Evolutionary conservation across 1,140 invertebrate genomes (phyloP), one percentile per base, ranked within the genome.

Genomic region (Drosophila tropicalis): DNA sequence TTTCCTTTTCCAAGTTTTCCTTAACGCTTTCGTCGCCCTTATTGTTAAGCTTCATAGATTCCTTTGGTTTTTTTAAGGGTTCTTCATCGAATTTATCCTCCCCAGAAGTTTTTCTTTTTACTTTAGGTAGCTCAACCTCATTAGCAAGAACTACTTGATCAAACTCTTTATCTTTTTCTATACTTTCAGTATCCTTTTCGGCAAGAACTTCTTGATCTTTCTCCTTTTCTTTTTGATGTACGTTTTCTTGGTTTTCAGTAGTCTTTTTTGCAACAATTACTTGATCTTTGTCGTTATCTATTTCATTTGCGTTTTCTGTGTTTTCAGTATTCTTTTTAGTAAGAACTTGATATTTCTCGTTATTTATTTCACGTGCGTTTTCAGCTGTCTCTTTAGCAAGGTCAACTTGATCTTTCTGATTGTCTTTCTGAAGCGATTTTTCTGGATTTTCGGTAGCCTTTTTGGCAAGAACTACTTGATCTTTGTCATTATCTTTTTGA

Each of bases 31-130:
- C 3, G 15, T 29, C 5, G 6, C 13, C 13, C 2, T n/a, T 6
- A 9, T 34, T 68, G 3, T 55, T 22, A 12, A 10, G 25, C 4
- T 32, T 54, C 12, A 44, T 12, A n/a, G 19, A 1, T 5, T 6
- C 9, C 54, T 4, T 58, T 1, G 10, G 22, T 19, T 15, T 36
- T 15, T 15, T 51, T 1, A n/a, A 0, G 17, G 44, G 44, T 10
- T 15, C 3, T 51, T 12, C 17, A 51, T 4, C 44, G 17, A 12
- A 12, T 41, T 62, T 17, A 40, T 25, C 15, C 6, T 40, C 40
- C 47, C 17, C 13, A 63, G 64, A 29, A 19, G 1, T 19, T 19
- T 60, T 34, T 66, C 51, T 56, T 22, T 56, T 66, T 13, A 36
- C n/a, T n/a, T 25, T 25, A 22, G 15, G 4, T n/a, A 15, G 3